Conservation (phyloP, 2,888 invertebrate genomes). For the Drepanosiphum platanoidis region DNA sequence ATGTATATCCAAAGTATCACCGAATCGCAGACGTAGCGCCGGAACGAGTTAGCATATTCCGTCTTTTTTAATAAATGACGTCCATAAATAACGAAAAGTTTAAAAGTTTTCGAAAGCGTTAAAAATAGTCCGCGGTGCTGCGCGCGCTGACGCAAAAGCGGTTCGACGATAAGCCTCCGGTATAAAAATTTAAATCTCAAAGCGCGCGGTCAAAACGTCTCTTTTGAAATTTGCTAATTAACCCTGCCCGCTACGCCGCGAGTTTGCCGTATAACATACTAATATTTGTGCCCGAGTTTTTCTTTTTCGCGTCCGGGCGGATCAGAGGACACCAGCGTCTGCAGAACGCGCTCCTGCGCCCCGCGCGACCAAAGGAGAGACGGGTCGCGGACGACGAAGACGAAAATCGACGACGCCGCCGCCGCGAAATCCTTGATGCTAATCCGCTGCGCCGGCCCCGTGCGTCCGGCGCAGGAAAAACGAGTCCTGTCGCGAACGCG, state of each 20-base stretch:
- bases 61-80: slow-evolving; percentile 46
- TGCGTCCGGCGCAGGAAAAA: no score
- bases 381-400: no score
- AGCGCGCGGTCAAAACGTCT: background rate
- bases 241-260: background rate
- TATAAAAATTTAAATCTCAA: background rate
- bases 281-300: no score
- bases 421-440: no score
- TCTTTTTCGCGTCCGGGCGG: no score
- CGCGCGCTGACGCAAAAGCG: background rate
- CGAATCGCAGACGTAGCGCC: slow-evolving; percentile 42
- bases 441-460: no score
- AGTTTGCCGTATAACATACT: no score
- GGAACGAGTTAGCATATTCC: slow-evolving; percentile 23
- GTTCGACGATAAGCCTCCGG: background rate
- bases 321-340: no score
- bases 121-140: background rate
- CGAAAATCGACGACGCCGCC: no score
- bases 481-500: no score
- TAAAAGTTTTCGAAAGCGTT: slow-evolving; percentile 35
- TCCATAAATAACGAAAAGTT: slow-evolving; percentile 49
- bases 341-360: no score
- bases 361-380: no score
- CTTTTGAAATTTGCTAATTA: background rate
- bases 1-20: slow-evolving; percentile 12